Evolutionary conservation across 2,113 vertebrate genomes (phyloP).

Genomic region (Macquaria ambigua): DNA sequence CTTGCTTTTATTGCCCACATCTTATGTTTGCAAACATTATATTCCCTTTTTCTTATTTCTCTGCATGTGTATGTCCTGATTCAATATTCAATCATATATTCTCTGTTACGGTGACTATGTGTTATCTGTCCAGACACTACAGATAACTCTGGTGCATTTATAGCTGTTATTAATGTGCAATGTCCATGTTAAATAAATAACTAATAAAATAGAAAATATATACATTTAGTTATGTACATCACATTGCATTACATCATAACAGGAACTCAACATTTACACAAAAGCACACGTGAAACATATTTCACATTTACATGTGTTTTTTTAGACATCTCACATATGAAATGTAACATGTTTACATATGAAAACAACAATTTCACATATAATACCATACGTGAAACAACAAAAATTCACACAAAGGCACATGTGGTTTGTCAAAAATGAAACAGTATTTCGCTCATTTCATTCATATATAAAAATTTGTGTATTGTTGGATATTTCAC

Average conservation of each 20-base stretch:
- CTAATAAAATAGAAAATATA: background rate
- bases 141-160: background rate
- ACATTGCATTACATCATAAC: background rate
- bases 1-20: background rate
- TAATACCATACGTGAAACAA: background rate
- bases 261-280: background rate
- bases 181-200: background rate
- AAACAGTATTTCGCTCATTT: background rate
- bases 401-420: too few relatives aligned
- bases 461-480: too few relatives aligned
- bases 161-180: background rate
- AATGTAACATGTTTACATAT: background rate
- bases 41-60: background rate
- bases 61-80: background rate
- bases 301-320: too few relatives aligned
- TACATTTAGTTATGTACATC: background rate
- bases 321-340: too few relatives aligned
- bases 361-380: too few relatives aligned
- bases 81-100: background rate
- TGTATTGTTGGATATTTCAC: background rate
- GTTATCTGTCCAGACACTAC: background rate
- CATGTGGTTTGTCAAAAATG: too few relatives aligned
- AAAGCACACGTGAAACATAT: background rate
- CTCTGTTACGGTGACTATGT: background rate
- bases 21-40: background rate